phyloP scores from a whole-genome alignment of 2,888 invertebrate genomes.

The Calephelis perditalis region DNA sequence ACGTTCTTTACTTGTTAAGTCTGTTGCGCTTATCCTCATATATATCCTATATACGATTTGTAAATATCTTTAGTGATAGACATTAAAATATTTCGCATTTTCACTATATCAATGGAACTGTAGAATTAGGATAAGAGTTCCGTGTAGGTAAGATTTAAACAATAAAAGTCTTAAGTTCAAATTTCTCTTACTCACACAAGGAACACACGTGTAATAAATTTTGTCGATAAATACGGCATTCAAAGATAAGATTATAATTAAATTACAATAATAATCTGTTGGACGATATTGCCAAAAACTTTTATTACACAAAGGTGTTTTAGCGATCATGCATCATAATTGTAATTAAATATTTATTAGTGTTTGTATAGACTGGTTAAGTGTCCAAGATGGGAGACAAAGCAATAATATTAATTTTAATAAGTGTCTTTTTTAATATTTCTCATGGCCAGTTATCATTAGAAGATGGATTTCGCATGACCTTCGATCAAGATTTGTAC shows the following conservation, averaged over 20 bases:
- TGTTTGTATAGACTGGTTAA: neutral
- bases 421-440: neutral
- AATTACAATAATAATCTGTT: slow-evolving; percentile 2
- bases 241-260: slow-evolving; percentile 1
- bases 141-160: too few species aligned
- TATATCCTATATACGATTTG: too few species aligned
- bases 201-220: neutral
- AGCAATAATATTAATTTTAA: neutral
- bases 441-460: neutral
- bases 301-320: slow-evolving; percentile 7
- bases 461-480: neutral
- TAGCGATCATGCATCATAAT: neutral
- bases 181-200: neutral
- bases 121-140: too few species aligned
- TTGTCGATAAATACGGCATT: slow-evolving; percentile 5
- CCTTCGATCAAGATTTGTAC: slow-evolving; percentile 43
- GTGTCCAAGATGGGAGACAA: neutral
- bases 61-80: too few species aligned
- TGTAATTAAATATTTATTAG: slow-evolving; percentile 4
- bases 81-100: too few species aligned
- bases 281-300: slow-evolving; percentile 1
- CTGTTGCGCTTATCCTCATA: too few species aligned
- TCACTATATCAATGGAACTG: too few species aligned
- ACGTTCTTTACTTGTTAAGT: too few species aligned
- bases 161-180: neutral